phyloP scores from a whole-genome alignment of 2,113 vertebrate species.

The Dasyornis broadbenti region DNA sequence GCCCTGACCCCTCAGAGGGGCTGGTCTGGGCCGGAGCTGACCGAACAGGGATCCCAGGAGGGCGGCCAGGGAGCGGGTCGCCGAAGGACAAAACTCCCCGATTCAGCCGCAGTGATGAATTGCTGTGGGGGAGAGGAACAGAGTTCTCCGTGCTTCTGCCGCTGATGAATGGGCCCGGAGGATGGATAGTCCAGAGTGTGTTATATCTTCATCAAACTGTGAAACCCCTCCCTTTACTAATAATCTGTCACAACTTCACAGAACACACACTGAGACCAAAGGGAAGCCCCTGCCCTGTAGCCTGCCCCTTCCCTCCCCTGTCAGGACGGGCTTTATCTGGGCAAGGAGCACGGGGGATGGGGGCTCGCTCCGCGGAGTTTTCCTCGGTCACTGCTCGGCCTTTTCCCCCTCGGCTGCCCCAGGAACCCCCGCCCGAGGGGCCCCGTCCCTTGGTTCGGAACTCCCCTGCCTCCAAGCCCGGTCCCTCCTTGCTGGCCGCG shows the following conservation, averaged over 20 bases:
- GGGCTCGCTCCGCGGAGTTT: neutral
- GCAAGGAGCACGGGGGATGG: neutral
- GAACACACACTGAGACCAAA: constrained; percentile 65
- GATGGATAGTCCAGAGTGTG: constrained; percentile 30
- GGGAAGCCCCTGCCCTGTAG: constrained; percentile 11
- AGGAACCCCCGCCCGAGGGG: neutral
- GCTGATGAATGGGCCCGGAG: neutral
- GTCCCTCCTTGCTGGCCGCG: neutral
- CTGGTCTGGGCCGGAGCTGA: neutral
- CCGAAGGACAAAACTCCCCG: neutral
- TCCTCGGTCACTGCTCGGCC: neutral
- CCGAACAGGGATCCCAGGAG: neutral
- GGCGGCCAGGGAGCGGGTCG: neutral
- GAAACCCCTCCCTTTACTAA: constrained; percentile 61
- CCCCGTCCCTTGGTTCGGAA: neutral
- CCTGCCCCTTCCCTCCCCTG: constrained; percentile 57
- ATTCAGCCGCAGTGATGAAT: constrained; percentile 12
- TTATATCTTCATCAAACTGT: constrained; percentile 56
- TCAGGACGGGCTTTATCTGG: constrained; percentile 46
- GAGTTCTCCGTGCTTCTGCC: neutral
- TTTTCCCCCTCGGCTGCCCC: neutral
- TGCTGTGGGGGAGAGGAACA: neutral
- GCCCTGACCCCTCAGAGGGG: neutral
- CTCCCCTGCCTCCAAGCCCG: neutral
- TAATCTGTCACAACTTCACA: constrained; percentile 65